phyloP scores from a whole-genome alignment of 2,888 invertebrate genomes.

The Abrostola tripartita region DNA sequence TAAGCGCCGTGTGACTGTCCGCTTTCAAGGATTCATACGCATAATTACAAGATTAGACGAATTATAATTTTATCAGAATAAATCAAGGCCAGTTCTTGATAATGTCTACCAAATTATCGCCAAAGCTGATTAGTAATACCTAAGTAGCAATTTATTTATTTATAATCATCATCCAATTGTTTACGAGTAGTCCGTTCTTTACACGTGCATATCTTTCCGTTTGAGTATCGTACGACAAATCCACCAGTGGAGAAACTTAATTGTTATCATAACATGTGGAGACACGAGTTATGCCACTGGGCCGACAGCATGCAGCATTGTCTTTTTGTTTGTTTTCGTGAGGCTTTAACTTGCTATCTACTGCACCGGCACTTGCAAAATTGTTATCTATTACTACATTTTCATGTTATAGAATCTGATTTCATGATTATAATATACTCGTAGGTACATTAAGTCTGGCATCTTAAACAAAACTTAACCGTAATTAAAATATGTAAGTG shows the following conservation, averaged over 20 bases:
- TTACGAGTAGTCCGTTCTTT: constrained; percentile 18
- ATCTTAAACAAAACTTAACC: too few relatives aligned
- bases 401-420: background rate
- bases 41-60: constrained; percentile 11
- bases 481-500: too few relatives aligned
- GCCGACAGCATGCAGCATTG: background rate
- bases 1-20: constrained; percentile 11
- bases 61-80: constrained; percentile 29
- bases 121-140: constrained; percentile 11
- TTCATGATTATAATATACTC: too few relatives aligned
- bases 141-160: constrained; percentile 27
- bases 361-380: background rate
- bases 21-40: constrained; percentile 23
- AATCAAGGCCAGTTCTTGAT: constrained; percentile 14
- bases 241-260: constrained; percentile 32
- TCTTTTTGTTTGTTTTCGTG: background rate
- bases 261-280: constrained; percentile 27
- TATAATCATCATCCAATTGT: constrained; percentile 36
- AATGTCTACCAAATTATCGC: constrained; percentile 14
- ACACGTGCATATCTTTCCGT: constrained; percentile 19
- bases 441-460: too few relatives aligned
- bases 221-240: constrained; percentile 34
- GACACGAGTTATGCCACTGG: background rate
- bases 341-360: too few relatives aligned
- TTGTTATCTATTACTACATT: background rate